phyloP scores from a whole-genome alignment of 2,113 vertebrate species.

The Petromus typicus region DNA sequence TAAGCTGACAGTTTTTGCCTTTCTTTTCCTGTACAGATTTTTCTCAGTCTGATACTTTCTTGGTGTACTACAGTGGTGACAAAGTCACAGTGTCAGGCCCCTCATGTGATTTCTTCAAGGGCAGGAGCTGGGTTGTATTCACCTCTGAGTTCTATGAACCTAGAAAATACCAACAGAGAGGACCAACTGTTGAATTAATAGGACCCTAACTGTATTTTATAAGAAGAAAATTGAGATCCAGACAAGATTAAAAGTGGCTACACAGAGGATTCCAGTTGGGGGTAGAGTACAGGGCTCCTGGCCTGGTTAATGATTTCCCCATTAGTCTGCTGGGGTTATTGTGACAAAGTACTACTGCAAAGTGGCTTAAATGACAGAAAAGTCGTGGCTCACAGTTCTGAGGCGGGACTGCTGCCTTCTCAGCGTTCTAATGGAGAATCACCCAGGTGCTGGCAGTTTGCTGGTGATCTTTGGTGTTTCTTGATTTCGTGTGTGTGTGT shows the following conservation, averaged over 20 bases:
- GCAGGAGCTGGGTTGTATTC: not conserved
- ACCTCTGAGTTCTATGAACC: not conserved
- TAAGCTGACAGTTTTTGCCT: not conserved
- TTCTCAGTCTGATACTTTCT: not conserved
- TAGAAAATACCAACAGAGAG: not conserved
- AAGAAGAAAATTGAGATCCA: not conserved
- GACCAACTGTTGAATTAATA: conserved; percentile 5
- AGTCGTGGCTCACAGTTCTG: not conserved
- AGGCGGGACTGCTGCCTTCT: not conserved
- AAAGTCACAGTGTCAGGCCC: not conserved
- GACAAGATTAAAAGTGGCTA: too few relatives aligned
- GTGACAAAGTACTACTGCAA: not conserved
- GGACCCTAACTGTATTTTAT: not conserved
- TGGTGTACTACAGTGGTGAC: not conserved
- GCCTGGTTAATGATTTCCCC: not conserved
- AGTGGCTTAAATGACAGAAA: not conserved
- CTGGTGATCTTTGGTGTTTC: not conserved
- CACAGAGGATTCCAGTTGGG: too few relatives aligned
- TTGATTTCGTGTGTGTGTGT: not conserved
- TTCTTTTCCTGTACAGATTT: not conserved
- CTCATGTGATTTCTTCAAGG: not conserved
- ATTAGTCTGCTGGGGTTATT: not conserved
- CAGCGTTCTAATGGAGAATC: not conserved
- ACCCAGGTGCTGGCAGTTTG: not conserved
- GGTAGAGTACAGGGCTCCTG: not conserved